These are phyloP conservation scores for Drosophila algonquin DNA, from an alignment of 2,888 invertebrate species.

Conservation along the genomic window DNA sequence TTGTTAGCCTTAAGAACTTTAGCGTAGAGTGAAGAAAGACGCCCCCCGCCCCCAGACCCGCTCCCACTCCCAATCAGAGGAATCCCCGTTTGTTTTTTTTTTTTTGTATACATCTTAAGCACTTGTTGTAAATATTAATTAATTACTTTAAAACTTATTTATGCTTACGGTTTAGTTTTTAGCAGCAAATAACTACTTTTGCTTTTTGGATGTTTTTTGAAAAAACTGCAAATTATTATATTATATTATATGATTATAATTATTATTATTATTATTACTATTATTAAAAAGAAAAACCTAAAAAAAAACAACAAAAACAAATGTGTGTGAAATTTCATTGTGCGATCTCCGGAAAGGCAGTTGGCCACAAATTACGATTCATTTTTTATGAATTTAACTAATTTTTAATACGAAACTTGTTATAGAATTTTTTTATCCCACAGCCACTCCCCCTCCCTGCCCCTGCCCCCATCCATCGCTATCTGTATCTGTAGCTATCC, in stretches of 20 bases:
- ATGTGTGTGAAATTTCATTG: constrained; percentile 50
- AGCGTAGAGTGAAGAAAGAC: constrained; percentile 22
- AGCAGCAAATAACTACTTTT: constrained; percentile 68
- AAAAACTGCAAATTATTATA: constrained; percentile 68
- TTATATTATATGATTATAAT: constrained; percentile 27
- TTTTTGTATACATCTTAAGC: constrained; percentile 63
- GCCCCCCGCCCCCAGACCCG: not conserved
- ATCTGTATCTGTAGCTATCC: constrained; percentile 10
- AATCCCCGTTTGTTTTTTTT: constrained; percentile 56
- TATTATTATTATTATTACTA: constrained; percentile 45
- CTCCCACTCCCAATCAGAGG: constrained; percentile 22
- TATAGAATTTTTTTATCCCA: constrained; percentile 33
- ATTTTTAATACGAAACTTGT: constrained; percentile 43
- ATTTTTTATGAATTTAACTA: constrained; percentile 70
- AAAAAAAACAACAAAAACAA: constrained; percentile 47
- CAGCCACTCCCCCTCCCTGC: not conserved
- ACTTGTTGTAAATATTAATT: constrained; percentile 68
- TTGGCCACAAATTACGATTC: constrained; percentile 57
- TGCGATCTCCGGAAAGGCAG: constrained; percentile 51
- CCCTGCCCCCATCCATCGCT: not conserved
- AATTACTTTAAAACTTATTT: constrained; percentile 43
- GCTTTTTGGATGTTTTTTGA: constrained; percentile 74
- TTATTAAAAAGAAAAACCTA: constrained; percentile 54
- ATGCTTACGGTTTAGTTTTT: constrained; percentile 50
- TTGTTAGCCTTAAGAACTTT: constrained; percentile 50